Base-by-base conservation (phyloP, 2,113 vertebrate species). In the Agapornis roseicollis region DNA sequence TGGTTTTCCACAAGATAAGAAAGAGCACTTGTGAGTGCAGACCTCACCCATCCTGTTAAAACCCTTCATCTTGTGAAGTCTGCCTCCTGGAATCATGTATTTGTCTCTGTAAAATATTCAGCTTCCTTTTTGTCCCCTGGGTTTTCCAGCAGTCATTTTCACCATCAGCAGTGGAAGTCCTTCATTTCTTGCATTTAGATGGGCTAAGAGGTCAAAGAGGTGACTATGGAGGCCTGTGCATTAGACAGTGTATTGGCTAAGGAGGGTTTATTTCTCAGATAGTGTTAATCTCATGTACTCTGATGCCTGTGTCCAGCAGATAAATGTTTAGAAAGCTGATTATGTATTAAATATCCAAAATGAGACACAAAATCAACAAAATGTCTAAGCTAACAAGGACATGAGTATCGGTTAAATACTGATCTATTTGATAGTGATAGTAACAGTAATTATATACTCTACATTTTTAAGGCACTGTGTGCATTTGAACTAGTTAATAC, bases 241-340 rank as follows among this genome's bases (percentile, higher is more conserved):
- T 7, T 56, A 78, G 79, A 80, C 39, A 93, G n/a, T 14, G 14
- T 76, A 18, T 72, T 94, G 76, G 80, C 42, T 68, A 66, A 82
- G 41, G 17, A 63, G 23, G 35, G 18, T 72, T 80, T 76, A 53
- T 85, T 82, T 79, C 65, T 93, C 80, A 91, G 41, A 46, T 6
- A n/a, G 15, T 4, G 5, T 91, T 95, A 95, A 94, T 87, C 63
- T 86, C 64, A 17, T 76, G 41, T 80, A 42, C 56, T 84, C 23
- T 58, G 68, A 44, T 93, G 65, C 65, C 56, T 79, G 33, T 80
- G 80, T 84, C 80, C 89, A 80, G 69, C 50, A 86, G 65, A 87
- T 53, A 84, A 95, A 61, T 93, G 79, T 87, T 88, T 93, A 80
- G 65, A 93, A 94, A 96, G 88, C 49, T 14, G 41, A 94, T 93